phyloP scores from a whole-genome alignment of 1,140 invertebrate species.

The Ceratina japonica region DNA sequence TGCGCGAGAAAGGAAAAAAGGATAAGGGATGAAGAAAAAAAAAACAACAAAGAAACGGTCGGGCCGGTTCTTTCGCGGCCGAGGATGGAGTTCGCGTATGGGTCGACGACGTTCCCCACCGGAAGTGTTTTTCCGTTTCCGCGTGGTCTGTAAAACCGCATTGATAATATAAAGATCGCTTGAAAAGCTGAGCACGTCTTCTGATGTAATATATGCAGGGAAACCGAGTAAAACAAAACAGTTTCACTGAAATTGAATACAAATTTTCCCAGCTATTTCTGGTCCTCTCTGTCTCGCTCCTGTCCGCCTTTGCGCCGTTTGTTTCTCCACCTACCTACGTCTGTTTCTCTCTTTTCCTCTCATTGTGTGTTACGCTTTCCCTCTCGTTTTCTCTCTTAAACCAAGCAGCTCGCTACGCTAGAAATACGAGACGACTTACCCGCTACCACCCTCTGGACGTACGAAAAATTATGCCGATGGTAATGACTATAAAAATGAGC shows the following conservation, averaged over 20 bases:
- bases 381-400: not conserved
- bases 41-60: not conserved
- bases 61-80: not conserved
- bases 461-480: constrained; percentile 67
- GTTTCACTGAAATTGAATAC: constrained; percentile 70
- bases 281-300: not conserved
- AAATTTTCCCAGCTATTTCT: constrained; percentile 60
- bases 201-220: constrained; percentile 66
- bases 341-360: not conserved
- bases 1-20: not conserved
- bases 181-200: constrained; percentile 63
- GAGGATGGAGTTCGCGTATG: not conserved
- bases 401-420: constrained; percentile 20
- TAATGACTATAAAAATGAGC: constrained; percentile 70
- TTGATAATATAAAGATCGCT: constrained; percentile 68
- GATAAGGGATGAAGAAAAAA: too few species aligned
- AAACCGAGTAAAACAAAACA: constrained; percentile 69
- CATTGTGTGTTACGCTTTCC: not conserved
- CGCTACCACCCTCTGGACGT: constrained; percentile 26
- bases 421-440: constrained; percentile 61
- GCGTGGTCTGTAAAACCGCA: constrained; percentile 53
- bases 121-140: not conserved
- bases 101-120: not conserved
- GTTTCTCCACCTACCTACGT: not conserved
- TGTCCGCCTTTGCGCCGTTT: not conserved